phyloP scores from a whole-genome alignment of 2,888 invertebrate species.

The Endomychus coccineus region DNA sequence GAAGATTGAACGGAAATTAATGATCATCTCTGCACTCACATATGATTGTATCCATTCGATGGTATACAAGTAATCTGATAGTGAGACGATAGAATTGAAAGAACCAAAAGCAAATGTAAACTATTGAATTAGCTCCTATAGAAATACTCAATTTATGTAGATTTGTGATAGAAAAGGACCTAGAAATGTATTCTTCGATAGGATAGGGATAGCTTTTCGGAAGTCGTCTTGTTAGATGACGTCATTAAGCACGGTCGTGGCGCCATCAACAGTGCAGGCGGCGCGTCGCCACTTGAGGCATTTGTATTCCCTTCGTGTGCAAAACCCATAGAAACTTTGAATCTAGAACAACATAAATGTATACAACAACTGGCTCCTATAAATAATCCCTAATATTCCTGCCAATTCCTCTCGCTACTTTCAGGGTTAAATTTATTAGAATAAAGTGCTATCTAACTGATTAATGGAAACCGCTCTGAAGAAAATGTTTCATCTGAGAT shows the following conservation, averaged over 20 bases:
- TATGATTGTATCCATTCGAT: too few relatives aligned
- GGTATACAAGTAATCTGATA: too few relatives aligned
- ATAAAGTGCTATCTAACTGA: too few relatives aligned
- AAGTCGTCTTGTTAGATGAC: conserved; percentile 38
- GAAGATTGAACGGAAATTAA: too few relatives aligned
- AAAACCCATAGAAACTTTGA: conserved; percentile 32
- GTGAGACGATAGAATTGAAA: too few relatives aligned
- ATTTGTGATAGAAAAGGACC: conserved; percentile 21
- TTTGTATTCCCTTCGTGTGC: conserved; percentile 35
- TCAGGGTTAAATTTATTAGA: too few relatives aligned
- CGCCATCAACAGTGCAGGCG: conserved; percentile 33
- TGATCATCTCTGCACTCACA: too few relatives aligned
- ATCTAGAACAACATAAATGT: conserved; percentile 33
- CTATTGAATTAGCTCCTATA: too few relatives aligned
- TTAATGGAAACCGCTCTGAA: too few relatives aligned
- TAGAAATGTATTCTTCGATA: conserved; percentile 22
- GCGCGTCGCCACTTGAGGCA: conserved; percentile 35
- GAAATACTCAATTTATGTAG: too few relatives aligned
- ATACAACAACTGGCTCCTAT: conserved; percentile 22
- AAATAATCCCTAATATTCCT: conserved; percentile 17
- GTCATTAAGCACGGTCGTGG: conserved; percentile 37
- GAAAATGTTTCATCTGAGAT: too few relatives aligned
- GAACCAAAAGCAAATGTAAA: too few relatives aligned
- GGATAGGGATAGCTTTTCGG: conserved; percentile 32
- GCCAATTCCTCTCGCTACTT: conserved; percentile 10